Conservation (phyloP, 2,797 vertebrate genomes). For the Sebastes alutus region DNA sequence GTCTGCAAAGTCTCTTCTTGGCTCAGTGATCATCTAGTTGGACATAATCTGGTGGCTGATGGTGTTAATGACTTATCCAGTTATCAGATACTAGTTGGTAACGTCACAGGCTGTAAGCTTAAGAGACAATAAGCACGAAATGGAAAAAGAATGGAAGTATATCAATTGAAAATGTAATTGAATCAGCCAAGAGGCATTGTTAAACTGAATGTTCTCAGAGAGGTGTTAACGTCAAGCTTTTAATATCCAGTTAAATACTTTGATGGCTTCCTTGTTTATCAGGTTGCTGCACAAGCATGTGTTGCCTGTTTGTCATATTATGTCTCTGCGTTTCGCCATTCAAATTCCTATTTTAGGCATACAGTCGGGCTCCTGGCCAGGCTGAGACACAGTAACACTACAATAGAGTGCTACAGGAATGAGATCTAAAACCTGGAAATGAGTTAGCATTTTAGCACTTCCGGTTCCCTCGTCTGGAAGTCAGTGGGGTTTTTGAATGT, state of each 20-base stretch:
- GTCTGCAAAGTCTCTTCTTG: slow-evolving; percentile 16
- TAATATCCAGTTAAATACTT: neutral
- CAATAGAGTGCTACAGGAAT: neutral
- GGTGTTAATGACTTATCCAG: slow-evolving; percentile 38
- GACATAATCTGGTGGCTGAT: slow-evolving; percentile 12
- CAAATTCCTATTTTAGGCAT: neutral
- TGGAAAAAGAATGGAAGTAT: neutral
- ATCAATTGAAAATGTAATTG: neutral
- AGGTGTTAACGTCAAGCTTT: neutral
- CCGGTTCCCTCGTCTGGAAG: too few relatives aligned
- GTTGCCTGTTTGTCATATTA: too few relatives aligned
- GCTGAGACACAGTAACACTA: neutral
- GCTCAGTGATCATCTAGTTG: neutral
- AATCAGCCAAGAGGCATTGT: neutral
- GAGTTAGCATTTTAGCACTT: too few relatives aligned
- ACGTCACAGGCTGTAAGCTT: neutral
- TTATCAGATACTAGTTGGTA: slow-evolving; percentile 7
- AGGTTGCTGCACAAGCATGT: neutral
- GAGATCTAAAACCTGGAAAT: too few relatives aligned
- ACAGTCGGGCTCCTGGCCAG: neutral
- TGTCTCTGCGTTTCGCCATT: neutral
- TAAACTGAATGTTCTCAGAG: neutral
- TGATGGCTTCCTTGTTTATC: neutral
- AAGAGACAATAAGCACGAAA: neutral
- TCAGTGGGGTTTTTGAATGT: too few relatives aligned